phyloP scores from a whole-genome alignment of 2,113 vertebrate genomes.

The Anguilla japonica region DNA sequence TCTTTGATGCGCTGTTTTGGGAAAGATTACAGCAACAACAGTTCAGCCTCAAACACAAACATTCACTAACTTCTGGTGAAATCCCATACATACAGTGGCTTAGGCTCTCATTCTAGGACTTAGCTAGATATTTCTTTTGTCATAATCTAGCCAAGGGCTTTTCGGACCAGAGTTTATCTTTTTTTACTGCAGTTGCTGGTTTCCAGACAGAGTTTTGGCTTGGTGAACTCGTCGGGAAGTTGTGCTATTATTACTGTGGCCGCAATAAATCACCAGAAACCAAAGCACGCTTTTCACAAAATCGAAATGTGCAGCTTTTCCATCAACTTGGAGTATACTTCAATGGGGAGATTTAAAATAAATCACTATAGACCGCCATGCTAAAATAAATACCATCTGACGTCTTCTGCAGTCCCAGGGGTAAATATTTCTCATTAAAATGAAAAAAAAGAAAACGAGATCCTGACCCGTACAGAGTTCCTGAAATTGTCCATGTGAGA shows the following conservation, averaged over 20 bases:
- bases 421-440: constrained; percentile 21
- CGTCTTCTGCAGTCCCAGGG: constrained; percentile 17
- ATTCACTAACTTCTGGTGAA: background rate
- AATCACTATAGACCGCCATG: constrained; percentile 14
- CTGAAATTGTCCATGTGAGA: constrained; percentile 17
- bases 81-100: background rate
- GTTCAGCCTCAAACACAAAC: background rate
- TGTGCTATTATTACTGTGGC: constrained; percentile 19
- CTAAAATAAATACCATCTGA: constrained; percentile 26
- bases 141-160: constrained; percentile 4
- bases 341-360: constrained; percentile 27
- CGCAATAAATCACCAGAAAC: constrained; percentile 11
- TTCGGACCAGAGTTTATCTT: background rate
- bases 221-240: constrained; percentile 13
- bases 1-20: background rate
- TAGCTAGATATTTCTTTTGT: constrained; percentile 1
- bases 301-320: background rate
- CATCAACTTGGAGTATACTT: constrained; percentile 18
- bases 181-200: background rate
- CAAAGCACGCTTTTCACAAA: background rate
- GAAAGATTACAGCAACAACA: background rate
- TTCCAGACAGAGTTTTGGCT: constrained; percentile 23
- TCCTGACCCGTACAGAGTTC: background rate
- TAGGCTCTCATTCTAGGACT: background rate
- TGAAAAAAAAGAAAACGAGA: background rate